Evolutionary conservation across 2,113 vertebrate species (phyloP).

Genomic region (Galemys pyrenaicus): DNA sequence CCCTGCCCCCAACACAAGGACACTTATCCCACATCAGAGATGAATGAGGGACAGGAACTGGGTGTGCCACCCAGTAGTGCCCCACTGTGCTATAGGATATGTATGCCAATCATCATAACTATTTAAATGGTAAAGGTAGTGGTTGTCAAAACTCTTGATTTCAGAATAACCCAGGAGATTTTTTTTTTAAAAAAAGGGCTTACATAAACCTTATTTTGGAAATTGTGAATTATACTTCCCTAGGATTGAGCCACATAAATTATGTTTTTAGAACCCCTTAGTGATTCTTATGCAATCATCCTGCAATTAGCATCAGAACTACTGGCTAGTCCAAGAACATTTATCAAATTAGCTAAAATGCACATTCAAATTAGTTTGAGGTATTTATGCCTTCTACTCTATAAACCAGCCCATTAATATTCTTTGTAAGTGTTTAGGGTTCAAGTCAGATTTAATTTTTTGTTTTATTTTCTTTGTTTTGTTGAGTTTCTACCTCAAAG

Average conservation of each 20-base stretch:
- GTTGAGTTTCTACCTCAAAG: neutral
- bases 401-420: neutral
- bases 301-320: neutral
- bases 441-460: neutral
- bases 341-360: neutral
- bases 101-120: neutral
- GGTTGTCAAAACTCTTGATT: neutral
- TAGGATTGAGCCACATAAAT: neutral
- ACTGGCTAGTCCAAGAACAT: neutral
- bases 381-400: neutral
- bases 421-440: neutral
- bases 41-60: neutral
- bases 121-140: neutral
- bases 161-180: neutral
- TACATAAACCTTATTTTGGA: neutral
- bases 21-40: neutral
- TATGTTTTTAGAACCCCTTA: neutral
- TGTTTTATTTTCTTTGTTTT: neutral
- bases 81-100: neutral
- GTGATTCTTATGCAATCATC: neutral
- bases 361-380: neutral
- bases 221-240: neutral
- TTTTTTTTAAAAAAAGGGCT: neutral
- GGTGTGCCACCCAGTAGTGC: accelerated
- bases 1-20: neutral